Percentiles rank a stretch among this genome's conserved stretches.
Evolutionary conservation across 2,113 vertebrate species (phyloP).

Genomic region (Carettochelys insculpta): DNA sequence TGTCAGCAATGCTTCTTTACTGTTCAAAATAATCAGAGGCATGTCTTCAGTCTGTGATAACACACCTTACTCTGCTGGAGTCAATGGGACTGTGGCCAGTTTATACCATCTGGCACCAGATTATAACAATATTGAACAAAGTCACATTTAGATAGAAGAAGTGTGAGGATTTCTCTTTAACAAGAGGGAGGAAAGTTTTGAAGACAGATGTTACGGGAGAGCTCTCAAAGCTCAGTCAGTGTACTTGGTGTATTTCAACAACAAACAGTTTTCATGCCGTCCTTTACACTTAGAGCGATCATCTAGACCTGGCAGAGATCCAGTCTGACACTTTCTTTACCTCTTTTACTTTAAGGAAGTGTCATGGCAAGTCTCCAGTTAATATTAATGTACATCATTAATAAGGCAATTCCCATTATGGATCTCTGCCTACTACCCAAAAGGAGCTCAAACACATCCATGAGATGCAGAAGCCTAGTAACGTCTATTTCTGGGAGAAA

Average conservation of each 20-base stretch:
- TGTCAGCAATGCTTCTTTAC: not conserved
- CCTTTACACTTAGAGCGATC: not conserved
- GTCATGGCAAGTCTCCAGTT: slow-evolving; percentile 28
- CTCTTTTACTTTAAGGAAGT: not conserved
- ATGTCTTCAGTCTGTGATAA: not conserved
- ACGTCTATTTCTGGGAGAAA: slow-evolving; percentile 45
- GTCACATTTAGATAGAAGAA: not conserved
- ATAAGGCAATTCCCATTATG: not conserved
- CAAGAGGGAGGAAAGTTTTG: not conserved
- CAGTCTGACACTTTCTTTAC: not conserved
- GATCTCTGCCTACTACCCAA: not conserved
- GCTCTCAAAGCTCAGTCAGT: not conserved
- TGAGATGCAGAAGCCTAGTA: not conserved
- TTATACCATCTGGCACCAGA: rapidly evolving
- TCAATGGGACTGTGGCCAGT: not conserved
- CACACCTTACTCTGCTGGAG: not conserved
- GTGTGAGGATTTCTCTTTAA: not conserved
- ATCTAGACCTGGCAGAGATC: not conserved
- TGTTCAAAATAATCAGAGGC: not conserved
- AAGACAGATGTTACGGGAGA: rapidly evolving
- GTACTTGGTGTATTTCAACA: not conserved
- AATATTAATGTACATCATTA: not conserved
- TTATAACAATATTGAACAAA: rapidly evolving
- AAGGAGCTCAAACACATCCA: not conserved
- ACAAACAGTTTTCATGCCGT: not conserved